A percentile compares a stretch with the other conserved stretches of the same genome.
phyloP scores from a whole-genome alignment of 2,113 vertebrate species.

The Tympanuchus pallidicinctus region DNA sequence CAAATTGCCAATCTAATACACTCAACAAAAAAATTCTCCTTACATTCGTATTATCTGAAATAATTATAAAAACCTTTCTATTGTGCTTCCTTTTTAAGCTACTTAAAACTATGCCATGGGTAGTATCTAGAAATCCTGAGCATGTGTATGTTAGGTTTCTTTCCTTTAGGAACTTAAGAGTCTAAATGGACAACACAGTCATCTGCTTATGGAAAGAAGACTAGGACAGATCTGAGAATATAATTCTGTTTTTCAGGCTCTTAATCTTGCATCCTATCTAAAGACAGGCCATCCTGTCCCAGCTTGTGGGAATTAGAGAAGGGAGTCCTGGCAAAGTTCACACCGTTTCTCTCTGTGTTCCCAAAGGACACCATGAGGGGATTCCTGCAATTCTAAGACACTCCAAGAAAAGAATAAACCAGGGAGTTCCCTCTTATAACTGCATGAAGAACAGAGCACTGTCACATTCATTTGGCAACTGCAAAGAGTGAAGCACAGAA shows the following conservation, averaged over 20 bases:
- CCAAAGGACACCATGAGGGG: neutral
- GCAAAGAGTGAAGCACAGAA: neutral
- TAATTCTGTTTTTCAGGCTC: neutral
- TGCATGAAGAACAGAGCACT: neutral
- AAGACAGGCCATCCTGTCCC: neutral
- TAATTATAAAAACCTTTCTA: neutral
- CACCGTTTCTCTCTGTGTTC: neutral
- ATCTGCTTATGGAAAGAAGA: neutral
- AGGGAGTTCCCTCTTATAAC: neutral
- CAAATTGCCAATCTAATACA: neutral
- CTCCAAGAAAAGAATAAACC: neutral
- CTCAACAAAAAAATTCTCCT: neutral
- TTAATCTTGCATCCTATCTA: neutral
- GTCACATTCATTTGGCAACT: neutral
- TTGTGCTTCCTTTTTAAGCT: slow-evolving; percentile 2
- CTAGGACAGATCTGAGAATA: neutral
- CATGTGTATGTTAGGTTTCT: neutral
- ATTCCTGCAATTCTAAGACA: neutral
- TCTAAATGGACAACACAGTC: neutral
- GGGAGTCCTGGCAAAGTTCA: neutral
- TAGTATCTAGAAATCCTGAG: neutral
- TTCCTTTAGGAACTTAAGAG: neutral
- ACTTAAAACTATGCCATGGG: neutral
- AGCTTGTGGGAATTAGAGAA: neutral
- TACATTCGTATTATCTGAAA: neutral